phyloP scores from a whole-genome alignment of 2,113 vertebrate genomes.

The Cryptotis parvus region DNA sequence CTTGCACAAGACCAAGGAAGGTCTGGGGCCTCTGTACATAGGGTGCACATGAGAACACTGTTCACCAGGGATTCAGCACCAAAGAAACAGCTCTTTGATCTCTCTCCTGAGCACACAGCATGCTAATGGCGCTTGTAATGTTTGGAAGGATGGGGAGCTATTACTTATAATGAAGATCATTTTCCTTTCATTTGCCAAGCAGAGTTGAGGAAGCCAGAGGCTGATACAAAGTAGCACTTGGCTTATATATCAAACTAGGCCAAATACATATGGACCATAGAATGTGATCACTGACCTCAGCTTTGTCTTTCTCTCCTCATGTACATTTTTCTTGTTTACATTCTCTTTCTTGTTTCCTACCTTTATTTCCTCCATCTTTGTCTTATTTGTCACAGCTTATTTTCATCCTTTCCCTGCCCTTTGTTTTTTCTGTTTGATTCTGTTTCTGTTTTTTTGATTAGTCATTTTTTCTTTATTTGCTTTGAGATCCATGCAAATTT shows the following conservation, averaged over 20 bases:
- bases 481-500: background rate
- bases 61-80: background rate
- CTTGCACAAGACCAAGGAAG: background rate
- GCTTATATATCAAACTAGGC: background rate
- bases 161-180: background rate
- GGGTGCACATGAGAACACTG: background rate
- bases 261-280: background rate
- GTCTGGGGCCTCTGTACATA: background rate
- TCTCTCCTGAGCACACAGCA: accelerated
- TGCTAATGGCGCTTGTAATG: background rate
- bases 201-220: background rate
- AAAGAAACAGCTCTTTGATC: background rate
- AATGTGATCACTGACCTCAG: too few relatives aligned
- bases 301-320: background rate
- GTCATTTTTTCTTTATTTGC: background rate
- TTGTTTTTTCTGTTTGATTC: background rate
- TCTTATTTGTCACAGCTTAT: background rate
- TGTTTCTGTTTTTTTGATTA: background rate
- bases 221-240: background rate
- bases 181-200: background rate
- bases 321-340: background rate
- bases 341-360: background rate
- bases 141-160: background rate
- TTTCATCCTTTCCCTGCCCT: background rate
- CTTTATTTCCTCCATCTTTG: background rate